These are phyloP conservation scores for Anguilla marmorata DNA, from an alignment of 2,797 vertebrate species.

Conservation along the genomic window DNA sequence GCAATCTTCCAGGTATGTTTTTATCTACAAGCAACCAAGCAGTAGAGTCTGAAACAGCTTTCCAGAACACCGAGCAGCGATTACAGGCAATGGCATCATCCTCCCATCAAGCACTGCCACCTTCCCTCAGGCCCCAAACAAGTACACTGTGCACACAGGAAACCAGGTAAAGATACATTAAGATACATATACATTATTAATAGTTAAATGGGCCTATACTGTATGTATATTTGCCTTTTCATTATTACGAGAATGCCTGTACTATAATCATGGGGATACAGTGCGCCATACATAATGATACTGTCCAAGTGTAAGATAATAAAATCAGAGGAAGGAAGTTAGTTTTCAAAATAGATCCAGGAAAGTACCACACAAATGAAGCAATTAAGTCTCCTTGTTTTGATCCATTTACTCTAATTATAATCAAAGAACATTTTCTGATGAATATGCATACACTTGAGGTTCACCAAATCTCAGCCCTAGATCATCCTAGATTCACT, in stretches of 20 bases:
- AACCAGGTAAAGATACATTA: not conserved
- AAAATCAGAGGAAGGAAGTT: not conserved
- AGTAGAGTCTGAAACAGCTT: not conserved
- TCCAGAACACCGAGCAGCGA: not conserved
- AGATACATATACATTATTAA: conserved; percentile 19
- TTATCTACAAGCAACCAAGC: not conserved
- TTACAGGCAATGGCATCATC: not conserved
- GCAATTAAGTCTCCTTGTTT: not conserved
- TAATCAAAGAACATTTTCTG: not conserved
- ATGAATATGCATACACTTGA: not conserved
- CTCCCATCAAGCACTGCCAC: not conserved
- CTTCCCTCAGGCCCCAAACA: not conserved
- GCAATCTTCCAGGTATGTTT: not conserved
- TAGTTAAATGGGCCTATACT: not conserved
- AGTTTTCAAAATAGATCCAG: not conserved
- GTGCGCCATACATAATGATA: not conserved
- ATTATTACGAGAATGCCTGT: conserved; percentile 9
- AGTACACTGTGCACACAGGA: not conserved
- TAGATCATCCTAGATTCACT: not conserved
- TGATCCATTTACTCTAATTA: not conserved
- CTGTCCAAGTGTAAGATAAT: not conserved
- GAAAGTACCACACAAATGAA: not conserved
- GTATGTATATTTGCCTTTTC: conserved; percentile 14
- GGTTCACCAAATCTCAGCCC: not conserved
- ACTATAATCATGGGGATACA: not conserved